phyloP scores from a whole-genome alignment of 2,797 vertebrate genomes.

The Phoxinus dragarum region DNA sequence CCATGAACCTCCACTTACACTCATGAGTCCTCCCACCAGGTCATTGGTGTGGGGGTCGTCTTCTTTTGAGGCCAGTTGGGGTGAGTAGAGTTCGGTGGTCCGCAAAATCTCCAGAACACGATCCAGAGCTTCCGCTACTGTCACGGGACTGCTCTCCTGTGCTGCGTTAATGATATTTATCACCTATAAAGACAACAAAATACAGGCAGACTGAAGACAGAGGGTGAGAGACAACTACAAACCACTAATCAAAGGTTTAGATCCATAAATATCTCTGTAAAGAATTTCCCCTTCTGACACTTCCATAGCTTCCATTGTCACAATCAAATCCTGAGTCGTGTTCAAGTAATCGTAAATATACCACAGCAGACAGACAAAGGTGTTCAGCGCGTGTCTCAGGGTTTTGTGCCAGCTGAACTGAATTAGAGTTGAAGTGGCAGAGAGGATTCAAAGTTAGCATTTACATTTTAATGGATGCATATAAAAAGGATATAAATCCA shows the following conservation, averaged over 20 bases:
- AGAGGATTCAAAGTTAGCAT: not conserved
- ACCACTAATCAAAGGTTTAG: conserved; percentile 17
- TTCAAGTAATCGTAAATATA: not conserved
- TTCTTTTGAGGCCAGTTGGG: conserved; percentile 91
- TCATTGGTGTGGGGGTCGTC: conserved; percentile 95
- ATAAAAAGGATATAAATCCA: too few relatives aligned
- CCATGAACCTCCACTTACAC: conserved; percentile 77
- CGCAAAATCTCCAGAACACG: conserved; percentile 94
- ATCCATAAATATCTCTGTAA: conserved; percentile 21
- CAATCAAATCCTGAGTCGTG: conserved; percentile 2
- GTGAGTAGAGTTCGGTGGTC: conserved; percentile 94
- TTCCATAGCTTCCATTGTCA: not conserved
- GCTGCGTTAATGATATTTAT: conserved; percentile 97
- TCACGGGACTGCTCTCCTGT: conserved; percentile 93
- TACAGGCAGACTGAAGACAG: not conserved
- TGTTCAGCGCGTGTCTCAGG: not conserved
- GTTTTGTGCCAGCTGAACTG: not conserved
- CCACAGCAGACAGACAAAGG: not conserved
- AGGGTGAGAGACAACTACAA: conserved; percentile 5
- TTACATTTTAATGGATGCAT: conserved; percentile 77
- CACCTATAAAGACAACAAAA: conserved; percentile 78
- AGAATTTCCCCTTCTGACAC: conserved; percentile 1
- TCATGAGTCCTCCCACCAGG: conserved; percentile 94
- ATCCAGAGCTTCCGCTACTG: conserved; percentile 93
- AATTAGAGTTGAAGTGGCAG: not conserved